Conservation (phyloP, 2,888 invertebrate species). For the Malachius bipustulatus region DNA sequence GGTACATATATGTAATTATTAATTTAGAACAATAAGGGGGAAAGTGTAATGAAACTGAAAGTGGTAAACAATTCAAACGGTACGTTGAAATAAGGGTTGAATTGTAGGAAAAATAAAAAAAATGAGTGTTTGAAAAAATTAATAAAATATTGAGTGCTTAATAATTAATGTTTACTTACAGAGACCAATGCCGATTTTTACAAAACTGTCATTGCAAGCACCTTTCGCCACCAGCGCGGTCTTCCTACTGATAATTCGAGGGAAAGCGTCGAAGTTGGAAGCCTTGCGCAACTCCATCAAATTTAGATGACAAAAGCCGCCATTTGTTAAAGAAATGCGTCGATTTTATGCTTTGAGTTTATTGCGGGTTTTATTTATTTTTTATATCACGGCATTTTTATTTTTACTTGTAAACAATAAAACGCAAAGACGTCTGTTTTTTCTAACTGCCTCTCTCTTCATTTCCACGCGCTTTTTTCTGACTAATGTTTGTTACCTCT, state of each 20-base stretch:
- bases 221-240: slow-evolving; percentile 38
- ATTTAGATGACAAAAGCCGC: slow-evolving; percentile 36
- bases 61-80: too few species aligned
- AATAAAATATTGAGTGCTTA: too few species aligned
- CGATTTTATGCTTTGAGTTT: slow-evolving; percentile 22
- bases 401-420: slow-evolving; percentile 19
- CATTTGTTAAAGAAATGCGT: slow-evolving; percentile 33
- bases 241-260: slow-evolving; percentile 39
- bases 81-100: too few species aligned
- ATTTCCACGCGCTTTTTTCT: background rate
- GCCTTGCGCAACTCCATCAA: slow-evolving; percentile 36
- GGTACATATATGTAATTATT: too few species aligned
- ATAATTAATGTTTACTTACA: slow-evolving; percentile 33
- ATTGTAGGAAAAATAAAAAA: too few species aligned
- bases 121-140: too few species aligned
- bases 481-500: background rate
- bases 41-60: too few species aligned
- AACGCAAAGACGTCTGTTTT: slow-evolving; percentile 15
- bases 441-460: background rate
- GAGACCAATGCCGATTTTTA: slow-evolving; percentile 37
- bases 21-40: too few species aligned
- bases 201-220: slow-evolving; percentile 36
- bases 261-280: slow-evolving; percentile 32
- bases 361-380: slow-evolving; percentile 21
- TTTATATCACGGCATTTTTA: slow-evolving; percentile 19